These are phyloP conservation scores for Pyrrhosoma nymphula DNA, from an alignment of 2,888 invertebrate genomes.

Conservation along the genomic window DNA sequence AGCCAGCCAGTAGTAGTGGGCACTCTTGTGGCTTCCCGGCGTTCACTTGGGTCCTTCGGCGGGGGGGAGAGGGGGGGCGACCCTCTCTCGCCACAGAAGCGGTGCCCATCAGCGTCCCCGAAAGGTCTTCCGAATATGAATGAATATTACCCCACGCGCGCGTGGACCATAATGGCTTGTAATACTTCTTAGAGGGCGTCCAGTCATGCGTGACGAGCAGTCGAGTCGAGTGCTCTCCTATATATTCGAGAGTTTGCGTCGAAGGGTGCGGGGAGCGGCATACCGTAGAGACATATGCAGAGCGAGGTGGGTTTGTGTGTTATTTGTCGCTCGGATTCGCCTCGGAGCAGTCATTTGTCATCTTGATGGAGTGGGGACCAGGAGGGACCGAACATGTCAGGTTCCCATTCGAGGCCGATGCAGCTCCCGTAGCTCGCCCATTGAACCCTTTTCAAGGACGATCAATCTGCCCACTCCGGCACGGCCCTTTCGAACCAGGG, in stretches of 20 bases:
- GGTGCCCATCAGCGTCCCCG: too few relatives aligned
- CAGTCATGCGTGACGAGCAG: slow-evolving; percentile 34
- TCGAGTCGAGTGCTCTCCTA: neutral
- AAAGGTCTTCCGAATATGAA: slow-evolving; percentile 26
- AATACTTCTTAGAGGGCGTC: slow-evolving; percentile 20
- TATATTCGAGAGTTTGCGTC: too few relatives aligned
- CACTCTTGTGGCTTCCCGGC: too few relatives aligned
- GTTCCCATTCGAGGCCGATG: neutral
- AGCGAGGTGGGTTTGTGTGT: slow-evolving; percentile 20
- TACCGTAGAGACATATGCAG: neutral
- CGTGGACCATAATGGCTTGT: slow-evolving; percentile 44
- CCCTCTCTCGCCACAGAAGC: too few relatives aligned
- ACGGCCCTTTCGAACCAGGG: neutral
- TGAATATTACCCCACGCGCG: slow-evolving; percentile 45
- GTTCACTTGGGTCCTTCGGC: too few relatives aligned
- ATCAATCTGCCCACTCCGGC: neutral
- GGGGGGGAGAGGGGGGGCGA: too few relatives aligned
- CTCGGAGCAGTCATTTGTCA: slow-evolving; percentile 60
- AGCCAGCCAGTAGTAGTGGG: too few relatives aligned
- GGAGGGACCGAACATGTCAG: slow-evolving; percentile 52
- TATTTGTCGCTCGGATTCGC: slow-evolving; percentile 59
- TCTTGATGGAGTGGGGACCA: slow-evolving; percentile 51
- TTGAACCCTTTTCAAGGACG: neutral
- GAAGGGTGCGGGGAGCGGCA: neutral
- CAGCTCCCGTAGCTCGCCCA: neutral